Conservation (phyloP, 1,140 invertebrate genomes). For the Mactra quadrangularis region DNA sequence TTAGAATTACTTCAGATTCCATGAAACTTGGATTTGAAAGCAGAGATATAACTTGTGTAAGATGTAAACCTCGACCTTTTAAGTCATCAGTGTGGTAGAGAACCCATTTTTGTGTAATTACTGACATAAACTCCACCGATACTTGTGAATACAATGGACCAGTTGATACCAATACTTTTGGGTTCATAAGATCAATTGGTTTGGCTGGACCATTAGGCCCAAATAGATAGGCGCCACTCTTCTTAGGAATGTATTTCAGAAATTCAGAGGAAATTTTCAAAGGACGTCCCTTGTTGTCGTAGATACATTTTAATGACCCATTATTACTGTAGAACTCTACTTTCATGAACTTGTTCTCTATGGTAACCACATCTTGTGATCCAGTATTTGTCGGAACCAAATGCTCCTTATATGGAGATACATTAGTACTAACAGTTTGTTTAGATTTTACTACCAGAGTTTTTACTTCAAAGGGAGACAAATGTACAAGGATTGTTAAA, state of each 20-base stretch:
- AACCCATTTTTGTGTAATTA: conserved; percentile 30
- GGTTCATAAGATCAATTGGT: conserved; percentile 32
- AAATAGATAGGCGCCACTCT: conserved; percentile 57
- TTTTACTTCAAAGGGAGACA: conserved; percentile 48
- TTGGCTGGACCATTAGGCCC: conserved; percentile 77
- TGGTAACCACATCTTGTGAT: neutral
- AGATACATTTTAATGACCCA: conserved; percentile 36
- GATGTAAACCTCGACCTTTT: conserved; percentile 87
- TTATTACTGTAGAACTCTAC: conserved; percentile 30
- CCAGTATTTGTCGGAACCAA: neutral
- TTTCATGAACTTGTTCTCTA: conserved; percentile 51
- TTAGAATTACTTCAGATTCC: conserved; percentile 92
- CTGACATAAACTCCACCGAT: conserved; percentile 84
- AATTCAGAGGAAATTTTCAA: conserved; percentile 10
- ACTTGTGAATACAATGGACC: conserved; percentile 90
- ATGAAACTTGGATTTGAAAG: neutral
- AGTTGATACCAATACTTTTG: conserved; percentile 10
- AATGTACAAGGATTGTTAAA: conserved; percentile 4
- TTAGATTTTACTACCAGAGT: conserved; percentile 1
- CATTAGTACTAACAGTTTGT: conserved; percentile 1
- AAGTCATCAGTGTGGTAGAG: conserved; percentile 34
- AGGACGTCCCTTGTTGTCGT: conserved; percentile 16
- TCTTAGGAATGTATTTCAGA: conserved; percentile 38
- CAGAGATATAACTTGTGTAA: conserved; percentile 86
- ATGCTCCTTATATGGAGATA: conserved; percentile 24